Conservation (phyloP, 2,113 vertebrate species). For the Empidonax alnorum region DNA sequence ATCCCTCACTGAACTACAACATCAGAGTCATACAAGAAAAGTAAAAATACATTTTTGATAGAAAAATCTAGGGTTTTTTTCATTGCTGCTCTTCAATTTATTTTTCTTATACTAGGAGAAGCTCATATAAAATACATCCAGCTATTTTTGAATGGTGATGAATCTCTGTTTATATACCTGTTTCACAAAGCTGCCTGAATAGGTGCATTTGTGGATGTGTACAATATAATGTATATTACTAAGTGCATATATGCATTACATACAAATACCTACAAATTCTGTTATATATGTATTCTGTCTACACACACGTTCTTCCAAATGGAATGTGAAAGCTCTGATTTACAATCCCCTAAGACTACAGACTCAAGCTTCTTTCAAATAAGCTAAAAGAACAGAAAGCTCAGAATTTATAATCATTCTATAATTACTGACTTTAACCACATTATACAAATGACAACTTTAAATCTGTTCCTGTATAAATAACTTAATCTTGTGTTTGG, state of each 20-base stretch:
- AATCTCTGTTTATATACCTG: not conserved
- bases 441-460: not conserved
- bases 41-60: not conserved
- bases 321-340: not conserved
- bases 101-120: not conserved
- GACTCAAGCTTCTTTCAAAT: not conserved
- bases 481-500: not conserved
- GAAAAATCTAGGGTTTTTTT: not conserved
- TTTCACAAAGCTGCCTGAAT: not conserved
- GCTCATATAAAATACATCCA: not conserved
- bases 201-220: not conserved
- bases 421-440: not conserved
- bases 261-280: not conserved
- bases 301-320: not conserved
- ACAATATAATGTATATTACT: not conserved
- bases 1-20: not conserved
- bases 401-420: not conserved
- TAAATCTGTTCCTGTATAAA: not conserved
- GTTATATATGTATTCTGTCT: not conserved
- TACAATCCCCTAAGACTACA: not conserved
- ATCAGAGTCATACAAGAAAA: not conserved
- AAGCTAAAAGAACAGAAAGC: not conserved
- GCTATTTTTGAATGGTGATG: not conserved
- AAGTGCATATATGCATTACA: not conserved
- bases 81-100: not conserved